Conservation (phyloP, 2,113 vertebrate species). For the Serilophus lunatus region DNA sequence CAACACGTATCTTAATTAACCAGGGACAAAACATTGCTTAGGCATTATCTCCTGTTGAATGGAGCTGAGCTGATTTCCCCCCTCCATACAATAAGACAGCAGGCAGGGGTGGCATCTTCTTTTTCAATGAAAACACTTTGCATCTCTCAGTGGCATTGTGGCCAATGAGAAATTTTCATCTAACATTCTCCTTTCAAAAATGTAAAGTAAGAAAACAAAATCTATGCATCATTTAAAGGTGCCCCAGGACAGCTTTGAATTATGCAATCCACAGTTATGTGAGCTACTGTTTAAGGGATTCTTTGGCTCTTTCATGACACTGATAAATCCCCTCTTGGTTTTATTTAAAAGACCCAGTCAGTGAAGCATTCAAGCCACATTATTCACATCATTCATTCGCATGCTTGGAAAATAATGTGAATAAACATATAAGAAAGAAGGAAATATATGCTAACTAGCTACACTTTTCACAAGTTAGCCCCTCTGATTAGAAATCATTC, state of each 20-base stretch:
- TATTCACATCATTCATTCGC: conserved; percentile 23
- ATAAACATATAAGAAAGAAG: conserved; percentile 59
- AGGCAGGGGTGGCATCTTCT: background rate
- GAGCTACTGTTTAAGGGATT: conserved; percentile 68
- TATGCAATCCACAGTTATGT: conserved; percentile 64
- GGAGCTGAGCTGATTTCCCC: background rate
- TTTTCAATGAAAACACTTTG: background rate
- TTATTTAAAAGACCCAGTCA: conserved; percentile 49
- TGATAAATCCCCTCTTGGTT: conserved; percentile 43
- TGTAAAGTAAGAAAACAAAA: conserved; percentile 71
- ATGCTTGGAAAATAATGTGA: conserved; percentile 60
- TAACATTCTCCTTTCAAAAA: conserved; percentile 56
- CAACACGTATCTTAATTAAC: background rate
- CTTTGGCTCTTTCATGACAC: conserved; percentile 55
- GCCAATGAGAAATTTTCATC: conserved; percentile 18
- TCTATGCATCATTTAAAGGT: conserved; percentile 75
- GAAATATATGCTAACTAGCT: conserved; percentile 58
- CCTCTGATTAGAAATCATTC: conserved; percentile 48
- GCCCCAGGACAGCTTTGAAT: conserved; percentile 74
- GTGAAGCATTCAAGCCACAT: conserved; percentile 37
- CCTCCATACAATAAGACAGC: background rate
- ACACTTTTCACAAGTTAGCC: conserved; percentile 52
- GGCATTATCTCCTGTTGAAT: background rate
- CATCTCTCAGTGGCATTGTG: background rate
- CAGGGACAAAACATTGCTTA: background rate